Conservation (phyloP, 2,888 invertebrate genomes). For the Cataglyphis altisquamis region DNA sequence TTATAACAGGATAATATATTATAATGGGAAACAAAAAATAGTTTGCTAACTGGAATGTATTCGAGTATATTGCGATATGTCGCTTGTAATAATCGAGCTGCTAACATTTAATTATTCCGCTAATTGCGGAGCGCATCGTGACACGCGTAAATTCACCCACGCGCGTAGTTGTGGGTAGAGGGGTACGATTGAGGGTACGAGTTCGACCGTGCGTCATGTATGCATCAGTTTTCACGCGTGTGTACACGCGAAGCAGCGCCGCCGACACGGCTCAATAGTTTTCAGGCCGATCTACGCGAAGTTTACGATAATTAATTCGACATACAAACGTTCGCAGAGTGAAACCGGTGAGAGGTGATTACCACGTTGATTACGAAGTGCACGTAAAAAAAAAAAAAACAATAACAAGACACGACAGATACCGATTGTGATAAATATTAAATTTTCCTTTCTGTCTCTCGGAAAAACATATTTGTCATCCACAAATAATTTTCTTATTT, state of each 20-base stretch:
- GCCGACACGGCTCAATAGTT: conserved; percentile 3
- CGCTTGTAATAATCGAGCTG: neutral
- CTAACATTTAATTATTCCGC: conserved; percentile 30
- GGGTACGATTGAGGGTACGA: conserved; percentile 14
- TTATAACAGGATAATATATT: neutral
- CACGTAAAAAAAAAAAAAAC: neutral
- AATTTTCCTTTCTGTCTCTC: neutral
- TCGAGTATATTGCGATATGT: neutral
- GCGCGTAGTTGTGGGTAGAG: conserved; percentile 23
- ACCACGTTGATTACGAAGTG: conserved; percentile 12
- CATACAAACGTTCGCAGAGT: neutral
- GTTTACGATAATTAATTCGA: conserved; percentile 17
- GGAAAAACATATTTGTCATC: neutral
- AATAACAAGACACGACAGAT: neutral
- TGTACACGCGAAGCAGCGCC: conserved; percentile 12
- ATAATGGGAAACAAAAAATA: neutral
- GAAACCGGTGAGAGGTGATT: conserved; percentile 57
- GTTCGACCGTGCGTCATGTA: conserved; percentile 20
- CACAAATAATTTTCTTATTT: neutral
- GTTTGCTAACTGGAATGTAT: neutral
- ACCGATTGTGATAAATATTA: neutral
- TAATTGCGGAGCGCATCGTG: conserved; percentile 53
- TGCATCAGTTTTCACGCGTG: conserved; percentile 49
- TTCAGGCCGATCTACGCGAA: neutral
- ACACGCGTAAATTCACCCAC: conserved; percentile 54